These are phyloP conservation scores for Falcaria lacertinaria DNA, from an alignment of 2,888 invertebrate genomes.

Conservation along the genomic window DNA sequence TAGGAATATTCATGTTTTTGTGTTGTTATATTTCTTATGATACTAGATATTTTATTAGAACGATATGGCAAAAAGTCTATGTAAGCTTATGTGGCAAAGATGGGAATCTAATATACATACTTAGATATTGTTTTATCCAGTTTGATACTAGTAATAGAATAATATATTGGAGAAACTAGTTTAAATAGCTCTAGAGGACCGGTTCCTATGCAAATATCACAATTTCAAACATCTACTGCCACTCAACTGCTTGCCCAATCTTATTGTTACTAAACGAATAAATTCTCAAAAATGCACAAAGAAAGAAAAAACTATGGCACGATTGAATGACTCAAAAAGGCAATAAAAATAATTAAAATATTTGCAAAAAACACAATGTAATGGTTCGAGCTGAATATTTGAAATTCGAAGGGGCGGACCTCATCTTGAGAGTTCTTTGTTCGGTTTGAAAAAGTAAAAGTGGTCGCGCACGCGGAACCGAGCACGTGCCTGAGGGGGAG, in stretches of 20 bases:
- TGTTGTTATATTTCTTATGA: too few species aligned
- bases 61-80: too few species aligned
- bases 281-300: too few species aligned
- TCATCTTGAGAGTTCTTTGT: slow-evolving; percentile 24
- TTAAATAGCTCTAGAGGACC: not conserved
- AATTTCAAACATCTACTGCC: not conserved
- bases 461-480: slow-evolving; percentile 66
- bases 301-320: too few species aligned
- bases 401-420: not conserved
- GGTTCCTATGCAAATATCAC: not conserved
- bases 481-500: slow-evolving; percentile 34
- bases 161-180: not conserved
- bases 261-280: too few species aligned
- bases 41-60: too few species aligned
- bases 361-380: not conserved
- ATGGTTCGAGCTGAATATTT: not conserved
- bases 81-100: too few species aligned
- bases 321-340: too few species aligned
- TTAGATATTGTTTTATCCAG: too few species aligned
- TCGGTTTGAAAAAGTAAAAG: slow-evolving; percentile 69
- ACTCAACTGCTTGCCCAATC: not conserved
- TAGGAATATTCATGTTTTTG: not conserved
- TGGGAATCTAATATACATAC: too few species aligned
- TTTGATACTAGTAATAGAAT: not conserved
- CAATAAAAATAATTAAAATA: not conserved